Conservation (phyloP, 2,113 vertebrate genomes). For the Ochotona curzoniae region DNA sequence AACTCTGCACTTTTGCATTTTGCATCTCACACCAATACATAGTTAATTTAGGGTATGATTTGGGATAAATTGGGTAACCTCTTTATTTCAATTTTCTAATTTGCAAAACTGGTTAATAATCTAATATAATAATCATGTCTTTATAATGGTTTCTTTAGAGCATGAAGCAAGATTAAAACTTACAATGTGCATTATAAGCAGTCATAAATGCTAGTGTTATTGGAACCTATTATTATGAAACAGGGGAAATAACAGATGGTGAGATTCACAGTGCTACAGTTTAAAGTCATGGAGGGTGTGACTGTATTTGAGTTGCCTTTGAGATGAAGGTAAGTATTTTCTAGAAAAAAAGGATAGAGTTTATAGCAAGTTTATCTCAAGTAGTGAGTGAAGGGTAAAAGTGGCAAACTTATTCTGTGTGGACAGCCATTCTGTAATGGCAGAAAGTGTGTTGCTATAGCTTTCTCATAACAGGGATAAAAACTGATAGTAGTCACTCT, state of each 20-base stretch:
- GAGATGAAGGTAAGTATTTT: neutral
- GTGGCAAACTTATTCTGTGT: neutral
- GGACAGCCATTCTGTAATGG: neutral
- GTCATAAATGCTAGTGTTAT: neutral
- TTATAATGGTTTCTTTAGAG: neutral
- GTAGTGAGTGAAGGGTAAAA: neutral
- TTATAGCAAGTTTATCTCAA: neutral
- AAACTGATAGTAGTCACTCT: neutral
- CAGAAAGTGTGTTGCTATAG: accelerated
- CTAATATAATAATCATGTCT: neutral
- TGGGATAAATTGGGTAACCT: neutral
- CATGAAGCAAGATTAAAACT: neutral
- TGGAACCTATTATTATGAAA: neutral
- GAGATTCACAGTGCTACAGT: neutral
- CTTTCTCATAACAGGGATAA: neutral
- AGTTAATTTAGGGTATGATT: neutral
- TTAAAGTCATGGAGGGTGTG: neutral
- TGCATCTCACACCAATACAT: neutral
- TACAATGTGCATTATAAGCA: neutral
- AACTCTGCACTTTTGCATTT: neutral
- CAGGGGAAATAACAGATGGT: neutral
- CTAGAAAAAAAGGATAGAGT: neutral
- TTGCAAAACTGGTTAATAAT: neutral
- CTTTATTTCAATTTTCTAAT: neutral
- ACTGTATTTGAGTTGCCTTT: neutral